These are phyloP conservation scores for Rallus limicola DNA, from an alignment of 2,113 vertebrate genomes.

Conservation along the genomic window DNA sequence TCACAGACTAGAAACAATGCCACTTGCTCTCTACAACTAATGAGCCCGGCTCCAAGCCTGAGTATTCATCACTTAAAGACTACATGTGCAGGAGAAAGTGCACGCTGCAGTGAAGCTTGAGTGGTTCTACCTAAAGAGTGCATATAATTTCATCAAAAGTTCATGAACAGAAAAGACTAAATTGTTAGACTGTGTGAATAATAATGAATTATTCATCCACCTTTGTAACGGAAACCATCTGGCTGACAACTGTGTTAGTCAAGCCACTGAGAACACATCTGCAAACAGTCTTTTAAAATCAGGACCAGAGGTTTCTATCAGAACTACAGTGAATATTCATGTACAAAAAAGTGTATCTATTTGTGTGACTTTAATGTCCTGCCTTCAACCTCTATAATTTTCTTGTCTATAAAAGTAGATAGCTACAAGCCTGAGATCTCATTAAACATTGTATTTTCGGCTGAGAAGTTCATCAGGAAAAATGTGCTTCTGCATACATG, in stretches of 20 bases:
- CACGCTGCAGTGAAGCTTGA: background rate
- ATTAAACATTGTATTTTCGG: background rate
- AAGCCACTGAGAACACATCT: background rate
- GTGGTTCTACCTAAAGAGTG: background rate
- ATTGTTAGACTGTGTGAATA: background rate
- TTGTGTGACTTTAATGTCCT: background rate
- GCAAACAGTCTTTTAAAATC: background rate
- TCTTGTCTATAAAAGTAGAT: background rate
- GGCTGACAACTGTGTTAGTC: background rate
- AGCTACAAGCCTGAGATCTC: background rate
- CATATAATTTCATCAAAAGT: background rate
- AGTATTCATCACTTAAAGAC: background rate
- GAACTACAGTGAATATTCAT: background rate
- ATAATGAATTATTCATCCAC: conserved; percentile 1
- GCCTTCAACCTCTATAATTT: background rate
- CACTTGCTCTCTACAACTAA: background rate
- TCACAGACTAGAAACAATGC: background rate
- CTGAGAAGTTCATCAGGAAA: background rate
- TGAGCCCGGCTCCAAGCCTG: background rate
- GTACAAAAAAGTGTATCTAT: background rate
- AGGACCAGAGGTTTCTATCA: background rate
- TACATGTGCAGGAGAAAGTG: background rate
- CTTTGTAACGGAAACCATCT: background rate
- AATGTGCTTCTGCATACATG: background rate
- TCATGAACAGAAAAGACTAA: background rate